These are phyloP conservation scores for Electrona antarctica DNA, from an alignment of 2,113 vertebrate species.

Conservation along the genomic window DNA sequence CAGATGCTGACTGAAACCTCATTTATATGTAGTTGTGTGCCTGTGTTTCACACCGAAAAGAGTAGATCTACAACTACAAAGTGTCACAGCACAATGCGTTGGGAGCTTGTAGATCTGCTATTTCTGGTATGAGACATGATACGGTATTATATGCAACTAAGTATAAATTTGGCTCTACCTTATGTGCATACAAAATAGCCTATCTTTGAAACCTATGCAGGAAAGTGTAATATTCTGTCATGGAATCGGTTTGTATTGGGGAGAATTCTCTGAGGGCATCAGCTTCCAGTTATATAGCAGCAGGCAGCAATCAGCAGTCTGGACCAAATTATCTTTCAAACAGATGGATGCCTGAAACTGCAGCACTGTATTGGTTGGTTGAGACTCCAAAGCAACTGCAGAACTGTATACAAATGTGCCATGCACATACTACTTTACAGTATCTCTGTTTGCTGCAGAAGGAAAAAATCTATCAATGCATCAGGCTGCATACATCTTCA, in stretches of 20 bases:
- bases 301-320: slow-evolving; percentile 35
- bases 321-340: slow-evolving; percentile 50
- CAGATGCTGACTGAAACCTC: slow-evolving; percentile 34
- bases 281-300: slow-evolving; percentile 2
- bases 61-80: too few species aligned
- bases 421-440: neutral
- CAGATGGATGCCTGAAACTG: slow-evolving; percentile 45
- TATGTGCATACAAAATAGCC: slow-evolving; percentile 8
- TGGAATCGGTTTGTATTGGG: too few species aligned
- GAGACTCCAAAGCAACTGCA: neutral
- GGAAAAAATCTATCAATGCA: neutral
- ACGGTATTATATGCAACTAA: too few species aligned
- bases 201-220: neutral
- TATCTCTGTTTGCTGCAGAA: neutral
- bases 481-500: too few species aligned
- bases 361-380: slow-evolving; percentile 13
- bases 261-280: slow-evolving; percentile 13
- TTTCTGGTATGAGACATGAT: too few species aligned
- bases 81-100: too few species aligned
- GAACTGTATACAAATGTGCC: slow-evolving; percentile 20
- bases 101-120: too few species aligned
- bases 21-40: too few species aligned
- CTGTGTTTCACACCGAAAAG: too few species aligned
- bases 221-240: neutral
- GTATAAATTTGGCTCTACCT: too few species aligned